Conservation (phyloP, 23 tunicate genomes). For the Styela plicata region DNA sequence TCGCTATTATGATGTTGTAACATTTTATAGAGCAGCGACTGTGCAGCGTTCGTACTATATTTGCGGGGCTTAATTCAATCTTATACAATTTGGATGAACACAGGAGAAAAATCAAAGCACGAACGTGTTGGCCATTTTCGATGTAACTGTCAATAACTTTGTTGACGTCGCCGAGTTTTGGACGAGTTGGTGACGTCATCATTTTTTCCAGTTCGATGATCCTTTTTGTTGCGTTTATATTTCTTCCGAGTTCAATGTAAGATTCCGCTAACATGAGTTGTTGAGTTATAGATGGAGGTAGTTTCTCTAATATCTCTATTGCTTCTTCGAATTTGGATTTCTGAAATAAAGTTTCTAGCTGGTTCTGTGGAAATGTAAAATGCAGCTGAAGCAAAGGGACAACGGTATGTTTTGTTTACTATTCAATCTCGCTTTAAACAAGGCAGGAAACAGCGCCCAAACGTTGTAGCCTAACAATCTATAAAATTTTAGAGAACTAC, state of each 20-base stretch:
- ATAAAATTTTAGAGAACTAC: too few species aligned
- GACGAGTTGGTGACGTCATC: background rate
- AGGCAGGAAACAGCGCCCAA: too few species aligned
- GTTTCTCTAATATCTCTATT: background rate
- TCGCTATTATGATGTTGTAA: background rate
- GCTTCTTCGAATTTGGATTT: background rate
- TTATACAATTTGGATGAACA: background rate
- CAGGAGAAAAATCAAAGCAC: background rate
- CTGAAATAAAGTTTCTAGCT: background rate
- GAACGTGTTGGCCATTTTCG: background rate
- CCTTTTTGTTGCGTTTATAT: background rate
- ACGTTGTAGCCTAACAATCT: too few species aligned
- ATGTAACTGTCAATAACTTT: background rate
- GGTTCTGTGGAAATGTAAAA: too few species aligned
- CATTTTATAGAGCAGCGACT: background rate
- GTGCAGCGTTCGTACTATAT: background rate
- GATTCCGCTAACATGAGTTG: background rate
- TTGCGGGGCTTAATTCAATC: background rate
- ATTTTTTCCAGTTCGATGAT: background rate
- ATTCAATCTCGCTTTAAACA: too few species aligned
- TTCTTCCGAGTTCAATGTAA: background rate
- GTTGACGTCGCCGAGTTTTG: background rate
- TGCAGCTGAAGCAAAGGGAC: too few species aligned
- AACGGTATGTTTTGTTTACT: too few species aligned
- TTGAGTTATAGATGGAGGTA: background rate